phyloP scores from a whole-genome alignment of 2,888 invertebrate genomes.

The Aspidiotus rigidus region DNA sequence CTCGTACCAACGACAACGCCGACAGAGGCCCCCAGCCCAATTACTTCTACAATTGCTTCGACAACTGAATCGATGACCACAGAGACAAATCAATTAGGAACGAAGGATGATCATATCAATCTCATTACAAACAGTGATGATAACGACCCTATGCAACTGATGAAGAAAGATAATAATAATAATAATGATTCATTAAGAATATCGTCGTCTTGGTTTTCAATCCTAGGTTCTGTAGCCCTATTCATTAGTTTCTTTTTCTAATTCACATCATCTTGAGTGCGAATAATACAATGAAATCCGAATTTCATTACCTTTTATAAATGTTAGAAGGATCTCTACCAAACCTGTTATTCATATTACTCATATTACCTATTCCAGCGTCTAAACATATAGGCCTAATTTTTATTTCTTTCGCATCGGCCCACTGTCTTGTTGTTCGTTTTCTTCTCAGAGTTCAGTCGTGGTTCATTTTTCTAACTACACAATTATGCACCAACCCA shows the following conservation, averaged over 20 bases:
- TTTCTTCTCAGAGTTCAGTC: too few relatives aligned
- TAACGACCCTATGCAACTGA: conserved; percentile 18
- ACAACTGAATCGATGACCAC: not conserved
- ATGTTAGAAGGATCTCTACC: too few relatives aligned
- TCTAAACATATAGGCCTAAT: too few relatives aligned
- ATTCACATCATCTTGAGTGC: not conserved
- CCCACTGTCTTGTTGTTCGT: too few relatives aligned
- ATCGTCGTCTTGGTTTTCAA: not conserved
- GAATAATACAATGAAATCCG: too few relatives aligned
- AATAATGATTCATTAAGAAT: not conserved
- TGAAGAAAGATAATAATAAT: conserved; percentile 12
- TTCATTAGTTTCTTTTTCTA: not conserved
- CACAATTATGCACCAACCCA: too few relatives aligned
- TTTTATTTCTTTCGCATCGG: too few relatives aligned
- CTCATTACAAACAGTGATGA: conserved; percentile 10
- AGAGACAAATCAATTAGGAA: not conserved
- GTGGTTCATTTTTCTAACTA: too few relatives aligned
- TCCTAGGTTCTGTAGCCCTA: not conserved
- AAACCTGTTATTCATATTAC: too few relatives aligned
- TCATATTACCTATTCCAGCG: too few relatives aligned
- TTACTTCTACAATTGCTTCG: conserved; percentile 43
- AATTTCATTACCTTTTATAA: too few relatives aligned
- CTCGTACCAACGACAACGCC: conserved; percentile 53
- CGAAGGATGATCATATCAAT: conserved; percentile 20
- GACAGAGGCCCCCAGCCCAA: conserved; percentile 38